Percentiles rank a stretch among this genome's conserved stretches.
These are phyloP conservation scores for Kradibia gibbosae DNA, from an alignment of 1,140 invertebrate genomes.

Conservation along the genomic window DNA sequence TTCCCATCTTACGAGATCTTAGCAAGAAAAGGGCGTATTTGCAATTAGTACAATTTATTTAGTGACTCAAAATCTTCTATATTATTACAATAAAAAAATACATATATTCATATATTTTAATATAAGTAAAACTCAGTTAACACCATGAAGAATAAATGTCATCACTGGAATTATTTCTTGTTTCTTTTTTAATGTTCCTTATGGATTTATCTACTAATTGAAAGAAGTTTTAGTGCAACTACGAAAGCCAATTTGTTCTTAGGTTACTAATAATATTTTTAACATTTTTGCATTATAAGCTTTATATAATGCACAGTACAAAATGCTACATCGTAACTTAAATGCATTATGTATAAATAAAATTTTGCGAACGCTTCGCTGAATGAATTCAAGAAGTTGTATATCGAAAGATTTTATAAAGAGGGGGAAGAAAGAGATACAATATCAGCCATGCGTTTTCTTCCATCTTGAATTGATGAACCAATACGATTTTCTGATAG, in stretches of 20 bases:
- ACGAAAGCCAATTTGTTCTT: too few species aligned
- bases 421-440: conserved; percentile 33
- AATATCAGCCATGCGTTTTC: conserved; percentile 60
- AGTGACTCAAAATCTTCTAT: too few species aligned
- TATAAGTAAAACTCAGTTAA: background rate
- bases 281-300: too few species aligned
- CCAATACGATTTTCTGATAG: conserved; percentile 64
- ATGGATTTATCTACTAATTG: too few species aligned
- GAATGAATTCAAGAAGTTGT: conserved; percentile 20
- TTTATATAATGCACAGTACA: too few species aligned
- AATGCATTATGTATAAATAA: conserved; percentile 16
- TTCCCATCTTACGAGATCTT: background rate
- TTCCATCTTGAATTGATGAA: conserved; percentile 65
- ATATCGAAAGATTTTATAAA: conserved; percentile 45
- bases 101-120: too few species aligned
- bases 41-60: background rate
- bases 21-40: background rate
- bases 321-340: too few species aligned
- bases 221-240: too few species aligned
- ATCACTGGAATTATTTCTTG: background rate
- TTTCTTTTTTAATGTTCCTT: background rate
- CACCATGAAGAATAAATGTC: background rate
- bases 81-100: too few species aligned
- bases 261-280: too few species aligned
- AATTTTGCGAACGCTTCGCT: conserved; percentile 18